Base-by-base conservation (phyloP, 1,140 invertebrate genomes). In the Aricia agestis region DNA sequence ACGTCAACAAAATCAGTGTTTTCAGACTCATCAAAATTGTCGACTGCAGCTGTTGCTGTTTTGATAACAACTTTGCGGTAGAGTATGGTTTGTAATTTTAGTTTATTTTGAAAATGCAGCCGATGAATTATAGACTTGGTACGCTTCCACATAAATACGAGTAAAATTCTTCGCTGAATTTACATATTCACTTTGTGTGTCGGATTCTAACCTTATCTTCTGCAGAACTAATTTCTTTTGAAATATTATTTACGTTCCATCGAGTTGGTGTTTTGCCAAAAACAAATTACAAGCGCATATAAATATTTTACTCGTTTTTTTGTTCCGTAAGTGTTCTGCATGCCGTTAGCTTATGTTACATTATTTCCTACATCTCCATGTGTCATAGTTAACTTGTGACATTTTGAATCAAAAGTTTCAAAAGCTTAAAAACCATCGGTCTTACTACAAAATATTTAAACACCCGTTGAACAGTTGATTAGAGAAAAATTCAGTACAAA, bases 251-350 rank as follows among this genome's bases (percentile, higher is more conserved):
- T 63, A 25, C 59, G 18, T 5, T 19, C 17, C 59, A 63, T 63
- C 6, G 19, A 31, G 18, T 63, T 25, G 59, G 59, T 19, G 10
- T 25, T 18, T 63, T 63, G 17, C 59, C 59, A 63, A 19, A 63
- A 63, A 63, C 59, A 63, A 63, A 63, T 63, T 63, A 25, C 59
- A 63, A 63, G 59, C 25, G 19, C 18, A 63, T 63, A 63, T 63
- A 63, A 19, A 63, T 63, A 63, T 63, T 63, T 18, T 63, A 11
- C 59, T 63, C 19, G 19, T 31, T 19, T 63, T 63, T 63, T 63
- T 25, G 59, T 63, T 19, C 19, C 19, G 10, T 63, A 63, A 63
- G 19, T 19, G 59, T 52, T 52, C 3, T 52, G 45, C 45, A 52
- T 52, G 13, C 45, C 4, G 45, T 15, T 52, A 52, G 13, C 45